phyloP scores from a whole-genome alignment of 2,888 invertebrate species.

The Amblyjoppa fuscipennis region DNA sequence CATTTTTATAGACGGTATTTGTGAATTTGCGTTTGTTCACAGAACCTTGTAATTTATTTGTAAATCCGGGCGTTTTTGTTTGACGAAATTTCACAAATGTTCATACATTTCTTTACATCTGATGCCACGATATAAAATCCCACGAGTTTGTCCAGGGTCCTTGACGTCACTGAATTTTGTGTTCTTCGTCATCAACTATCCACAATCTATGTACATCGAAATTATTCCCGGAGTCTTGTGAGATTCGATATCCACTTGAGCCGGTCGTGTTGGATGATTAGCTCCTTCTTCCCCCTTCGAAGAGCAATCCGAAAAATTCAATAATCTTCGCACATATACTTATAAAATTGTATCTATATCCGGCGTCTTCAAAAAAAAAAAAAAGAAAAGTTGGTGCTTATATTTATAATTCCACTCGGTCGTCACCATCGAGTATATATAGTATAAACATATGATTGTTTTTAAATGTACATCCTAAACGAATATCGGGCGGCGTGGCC shows the following conservation, averaged over 20 bases:
- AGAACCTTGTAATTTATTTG: not conserved
- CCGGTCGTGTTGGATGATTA: not conserved
- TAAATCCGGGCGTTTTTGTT: not conserved
- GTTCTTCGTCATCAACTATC: conserved; percentile 8
- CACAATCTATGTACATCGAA: conserved; percentile 4
- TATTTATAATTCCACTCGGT: conserved; percentile 6
- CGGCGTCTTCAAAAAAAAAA: not conserved
- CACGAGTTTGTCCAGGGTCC: not conserved
- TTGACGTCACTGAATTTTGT: conserved; percentile 24
- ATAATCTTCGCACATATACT: conserved; percentile 11
- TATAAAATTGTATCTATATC: conserved; percentile 12
- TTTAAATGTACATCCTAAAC: conserved; percentile 12
- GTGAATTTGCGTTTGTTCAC: not conserved
- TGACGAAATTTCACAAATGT: not conserved
- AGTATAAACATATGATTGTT: conserved; percentile 1
- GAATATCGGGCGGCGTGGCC: conserved; percentile 9
- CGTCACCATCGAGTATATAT: conserved; percentile 3
- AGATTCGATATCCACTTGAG: conserved; percentile 19
- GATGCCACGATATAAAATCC: not conserved
- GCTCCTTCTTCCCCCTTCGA: not conserved
- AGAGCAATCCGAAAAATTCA: not conserved
- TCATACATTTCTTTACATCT: not conserved
- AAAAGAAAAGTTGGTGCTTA: not conserved
- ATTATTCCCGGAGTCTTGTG: not conserved
- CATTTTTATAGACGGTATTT: not conserved